Conservation (phyloP, 2,113 vertebrate species). For the Elaphurus davidianus region DNA sequence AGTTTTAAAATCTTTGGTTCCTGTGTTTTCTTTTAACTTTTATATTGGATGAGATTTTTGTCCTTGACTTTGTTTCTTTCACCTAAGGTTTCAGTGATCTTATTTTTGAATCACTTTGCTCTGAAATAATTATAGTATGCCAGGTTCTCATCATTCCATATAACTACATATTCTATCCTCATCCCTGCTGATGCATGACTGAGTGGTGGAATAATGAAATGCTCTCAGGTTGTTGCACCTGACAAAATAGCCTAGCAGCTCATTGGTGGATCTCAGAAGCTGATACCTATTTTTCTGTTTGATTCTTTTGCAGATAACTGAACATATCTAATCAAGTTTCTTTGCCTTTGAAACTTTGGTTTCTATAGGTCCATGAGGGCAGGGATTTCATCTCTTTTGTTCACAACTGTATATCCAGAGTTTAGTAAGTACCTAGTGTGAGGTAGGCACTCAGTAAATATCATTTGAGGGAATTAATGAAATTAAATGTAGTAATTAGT, state of each 20-base stretch:
- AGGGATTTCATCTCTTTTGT: neutral
- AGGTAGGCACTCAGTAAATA: neutral
- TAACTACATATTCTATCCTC: neutral
- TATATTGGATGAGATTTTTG: neutral
- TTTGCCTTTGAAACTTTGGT: conserved; percentile 6
- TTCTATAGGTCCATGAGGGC: neutral
- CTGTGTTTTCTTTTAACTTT: conserved; percentile 7
- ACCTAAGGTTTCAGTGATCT: neutral
- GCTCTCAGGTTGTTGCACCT: neutral
- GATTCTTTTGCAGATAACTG: neutral
- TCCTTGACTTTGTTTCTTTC: conserved; percentile 19
- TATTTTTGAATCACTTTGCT: conserved; percentile 27
- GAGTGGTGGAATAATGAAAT: conserved; percentile 24
- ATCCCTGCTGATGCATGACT: conserved; percentile 4
- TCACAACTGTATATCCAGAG: neutral
- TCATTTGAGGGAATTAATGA: neutral
- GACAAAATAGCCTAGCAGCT: neutral
- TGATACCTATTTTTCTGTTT: neutral
- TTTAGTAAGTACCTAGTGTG: neutral
- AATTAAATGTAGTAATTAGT: neutral
- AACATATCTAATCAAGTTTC: neutral
- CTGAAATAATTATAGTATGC: conserved; percentile 7
- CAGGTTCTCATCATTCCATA: neutral
- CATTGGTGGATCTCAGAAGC: neutral
- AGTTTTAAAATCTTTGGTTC: neutral